Conservation (phyloP, 2,797 vertebrate genomes). For the Dromococcyx pavoninus region DNA sequence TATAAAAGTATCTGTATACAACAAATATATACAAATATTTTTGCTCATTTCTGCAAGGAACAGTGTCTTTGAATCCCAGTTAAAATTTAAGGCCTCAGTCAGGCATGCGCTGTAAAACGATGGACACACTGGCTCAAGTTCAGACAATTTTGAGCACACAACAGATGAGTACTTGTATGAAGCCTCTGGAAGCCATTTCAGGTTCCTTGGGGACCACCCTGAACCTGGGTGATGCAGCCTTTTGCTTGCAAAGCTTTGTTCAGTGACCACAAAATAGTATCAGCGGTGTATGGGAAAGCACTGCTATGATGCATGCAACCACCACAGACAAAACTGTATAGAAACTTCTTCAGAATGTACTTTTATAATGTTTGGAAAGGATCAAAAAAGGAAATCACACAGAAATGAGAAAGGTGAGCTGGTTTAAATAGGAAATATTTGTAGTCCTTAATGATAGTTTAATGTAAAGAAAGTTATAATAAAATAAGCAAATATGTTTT, state of each 20-base stretch:
- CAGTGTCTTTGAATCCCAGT: background rate
- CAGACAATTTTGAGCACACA: background rate
- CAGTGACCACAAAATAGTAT: background rate
- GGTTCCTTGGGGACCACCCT: background rate
- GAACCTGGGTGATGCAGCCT: background rate
- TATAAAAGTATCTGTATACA: no score
- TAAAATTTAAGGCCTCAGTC: background rate
- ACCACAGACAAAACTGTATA: background rate
- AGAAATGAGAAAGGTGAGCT: background rate
- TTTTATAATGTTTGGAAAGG: background rate
- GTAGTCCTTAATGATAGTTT: background rate
- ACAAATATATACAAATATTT: background rate
- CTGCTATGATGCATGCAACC: background rate
- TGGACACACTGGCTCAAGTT: background rate
- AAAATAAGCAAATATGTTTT: background rate
- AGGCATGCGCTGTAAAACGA: background rate
- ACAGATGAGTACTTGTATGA: background rate
- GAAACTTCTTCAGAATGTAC: background rate
- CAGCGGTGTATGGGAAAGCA: background rate
- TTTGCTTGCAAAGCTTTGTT: background rate
- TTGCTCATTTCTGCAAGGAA: background rate
- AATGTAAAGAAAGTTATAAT: background rate
- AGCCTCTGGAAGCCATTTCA: background rate
- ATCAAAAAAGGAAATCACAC: no score
- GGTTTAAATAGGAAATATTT: background rate